Evolutionary conservation across 2,888 invertebrate genomes (phyloP).

Genomic region (Frankliniella intonsa): DNA sequence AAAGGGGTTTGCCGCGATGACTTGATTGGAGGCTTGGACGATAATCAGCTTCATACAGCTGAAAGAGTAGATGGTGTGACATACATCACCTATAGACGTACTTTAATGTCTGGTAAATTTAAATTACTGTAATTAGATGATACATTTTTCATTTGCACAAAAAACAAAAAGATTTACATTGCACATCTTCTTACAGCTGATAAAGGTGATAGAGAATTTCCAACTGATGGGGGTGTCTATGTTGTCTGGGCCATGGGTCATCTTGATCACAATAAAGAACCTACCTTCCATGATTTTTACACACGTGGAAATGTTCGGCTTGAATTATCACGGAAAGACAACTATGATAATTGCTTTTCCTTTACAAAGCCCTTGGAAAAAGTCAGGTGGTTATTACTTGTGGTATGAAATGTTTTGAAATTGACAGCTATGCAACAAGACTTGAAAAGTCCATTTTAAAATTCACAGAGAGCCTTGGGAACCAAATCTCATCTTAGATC

Average conservation of each 20-base stretch:
- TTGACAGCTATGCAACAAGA: constrained; percentile 38
- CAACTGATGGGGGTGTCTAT: constrained; percentile 56
- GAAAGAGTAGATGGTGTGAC: constrained; percentile 70
- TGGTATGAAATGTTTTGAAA: not conserved
- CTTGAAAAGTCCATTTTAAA: constrained; percentile 12
- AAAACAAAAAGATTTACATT: not conserved
- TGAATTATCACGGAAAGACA: constrained; percentile 60
- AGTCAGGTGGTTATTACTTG: constrained; percentile 39
- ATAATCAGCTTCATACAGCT: constrained; percentile 73
- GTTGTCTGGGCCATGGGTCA: constrained; percentile 82
- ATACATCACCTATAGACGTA: constrained; percentile 70
- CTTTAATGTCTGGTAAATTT: constrained; percentile 64
- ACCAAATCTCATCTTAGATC: constrained; percentile 50
- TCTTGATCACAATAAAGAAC: constrained; percentile 70
- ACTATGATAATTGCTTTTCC: constrained; percentile 64
- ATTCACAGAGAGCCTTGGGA: constrained; percentile 50
- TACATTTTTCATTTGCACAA: not conserved
- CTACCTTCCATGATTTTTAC: constrained; percentile 76
- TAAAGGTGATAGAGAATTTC: constrained; percentile 68
- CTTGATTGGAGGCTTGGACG: constrained; percentile 73
- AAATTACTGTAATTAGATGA: not conserved
- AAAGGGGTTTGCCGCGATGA: constrained; percentile 83
- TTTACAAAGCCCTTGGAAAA: constrained; percentile 55
- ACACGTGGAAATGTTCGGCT: constrained; percentile 66
- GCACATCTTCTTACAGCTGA: constrained; percentile 56